Base-by-base conservation (phyloP, 2,797 vertebrate genomes). In the Sarcoramphus papa region DNA sequence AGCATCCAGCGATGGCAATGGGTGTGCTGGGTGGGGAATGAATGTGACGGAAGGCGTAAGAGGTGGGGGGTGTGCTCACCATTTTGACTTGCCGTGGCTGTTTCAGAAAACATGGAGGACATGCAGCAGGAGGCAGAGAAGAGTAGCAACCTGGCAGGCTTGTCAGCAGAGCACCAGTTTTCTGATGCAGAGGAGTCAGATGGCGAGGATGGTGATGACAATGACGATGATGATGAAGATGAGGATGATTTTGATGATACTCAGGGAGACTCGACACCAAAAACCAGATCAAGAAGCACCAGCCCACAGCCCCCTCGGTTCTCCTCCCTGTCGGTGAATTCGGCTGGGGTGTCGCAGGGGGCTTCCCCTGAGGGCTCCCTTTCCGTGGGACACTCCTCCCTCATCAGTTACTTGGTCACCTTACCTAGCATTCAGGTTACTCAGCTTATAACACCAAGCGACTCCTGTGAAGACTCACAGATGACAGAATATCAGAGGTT, bases 341-440 rank as follows among this genome's bases (percentile, higher is more conserved):
- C 99, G 0, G 97, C 98, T 87, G 97, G 98, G 1, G 95, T 98
- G 8, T 98, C 99, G 0, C 98, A 98, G 40, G 98, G 98, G 67
- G 95, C 98, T 85, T 97, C 98, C 64, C 95, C 98, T 0, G 99
- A 99, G 74, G 95, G 98, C 83, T 97, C 99, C 76, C 97, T 98
- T 88, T 75, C 97, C 2, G 37, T 97, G 96, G 97, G 98, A 90
- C 99, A 98, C 96, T 99, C 99, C 14, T 99, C 99, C 9, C 97
- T 99, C 92, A 99, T 99, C 68, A 99, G 99, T 95, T 99, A 99
- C 97, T 98, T 99, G 97, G 98, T 99, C 93, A 99, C 99, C 35
- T 98, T 99, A 96, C 99, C 99, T 21, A 99, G 99, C 85, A 99
- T 99, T 98, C 99, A 99, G 97, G 99, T 99, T 94, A 99, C 99